phyloP scores from a whole-genome alignment of 2,797 vertebrate genomes.

The Yasuhikotakia modesta region DNA sequence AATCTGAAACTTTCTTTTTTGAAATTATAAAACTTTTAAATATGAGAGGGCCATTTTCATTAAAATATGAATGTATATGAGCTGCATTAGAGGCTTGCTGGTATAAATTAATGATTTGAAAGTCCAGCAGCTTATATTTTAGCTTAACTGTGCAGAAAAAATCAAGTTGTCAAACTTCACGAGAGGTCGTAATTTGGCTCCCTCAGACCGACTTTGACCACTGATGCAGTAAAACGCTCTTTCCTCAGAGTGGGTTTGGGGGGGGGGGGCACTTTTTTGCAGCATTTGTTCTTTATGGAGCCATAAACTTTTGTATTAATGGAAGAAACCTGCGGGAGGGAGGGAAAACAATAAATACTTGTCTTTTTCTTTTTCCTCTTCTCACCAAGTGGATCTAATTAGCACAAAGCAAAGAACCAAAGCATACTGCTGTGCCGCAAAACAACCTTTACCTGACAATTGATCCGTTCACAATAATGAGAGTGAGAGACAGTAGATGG shows the following conservation, averaged over 20 bases:
- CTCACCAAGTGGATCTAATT: conserved; percentile 37
- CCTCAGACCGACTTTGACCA: conserved; percentile 19
- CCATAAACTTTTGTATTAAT: conserved; percentile 35
- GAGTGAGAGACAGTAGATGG: conserved; percentile 21
- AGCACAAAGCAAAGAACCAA: conserved; percentile 31
- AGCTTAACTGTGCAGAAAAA: not conserved
- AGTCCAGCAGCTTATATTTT: conserved; percentile 5
- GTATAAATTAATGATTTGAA: conserved; percentile 37
- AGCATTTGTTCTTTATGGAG: conserved; percentile 42
- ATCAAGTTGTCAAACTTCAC: conserved; percentile 13
- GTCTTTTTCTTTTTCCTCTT: conserved; percentile 27
- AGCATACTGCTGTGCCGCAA: conserved; percentile 13
- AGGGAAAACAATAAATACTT: conserved; percentile 32
- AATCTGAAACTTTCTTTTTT: too few relatives aligned
- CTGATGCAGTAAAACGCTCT: conserved; percentile 26
- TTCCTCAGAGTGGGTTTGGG: conserved; percentile 23
- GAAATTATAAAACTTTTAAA: not conserved
- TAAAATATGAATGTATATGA: conserved; percentile 21
- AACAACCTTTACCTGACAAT: conserved; percentile 44
- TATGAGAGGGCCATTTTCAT: conserved; percentile 1
- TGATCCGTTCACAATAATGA: conserved; percentile 16
- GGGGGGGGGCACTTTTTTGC: conserved; percentile 33
- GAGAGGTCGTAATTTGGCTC: not conserved
- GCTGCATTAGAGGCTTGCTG: conserved; percentile 19
- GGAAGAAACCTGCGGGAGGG: conserved; percentile 20